phyloP scores from a whole-genome alignment of 2,113 vertebrate genomes.

The Melanerpes formicivorus region DNA sequence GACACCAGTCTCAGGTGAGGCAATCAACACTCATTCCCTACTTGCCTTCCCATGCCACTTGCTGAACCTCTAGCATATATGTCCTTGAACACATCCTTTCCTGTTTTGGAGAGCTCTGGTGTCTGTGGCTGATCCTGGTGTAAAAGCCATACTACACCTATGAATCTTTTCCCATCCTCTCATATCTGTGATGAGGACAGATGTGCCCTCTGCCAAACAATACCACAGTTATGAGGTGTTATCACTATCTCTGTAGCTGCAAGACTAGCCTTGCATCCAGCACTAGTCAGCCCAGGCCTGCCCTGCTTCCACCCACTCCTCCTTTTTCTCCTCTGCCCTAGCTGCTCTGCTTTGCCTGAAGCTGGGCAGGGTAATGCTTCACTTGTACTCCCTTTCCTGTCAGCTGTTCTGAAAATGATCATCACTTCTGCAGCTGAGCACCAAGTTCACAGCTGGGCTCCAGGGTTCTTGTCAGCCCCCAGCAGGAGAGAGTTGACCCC shows the following conservation, averaged over 20 bases:
- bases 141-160: neutral
- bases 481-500: neutral
- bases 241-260: neutral
- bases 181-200: neutral
- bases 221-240: neutral
- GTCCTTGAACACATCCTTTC: neutral
- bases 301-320: neutral
- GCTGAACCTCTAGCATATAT: neutral
- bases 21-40: neutral
- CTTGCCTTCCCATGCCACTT: neutral
- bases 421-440: neutral
- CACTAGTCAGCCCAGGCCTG: neutral
- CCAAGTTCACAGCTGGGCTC: neutral
- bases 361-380: neutral
- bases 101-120: neutral
- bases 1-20: accelerated
- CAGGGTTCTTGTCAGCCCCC: accelerated
- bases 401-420: neutral
- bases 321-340: neutral
- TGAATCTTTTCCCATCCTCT: neutral
- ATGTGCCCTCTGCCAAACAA: accelerated
- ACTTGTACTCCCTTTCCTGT: neutral
- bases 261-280: neutral
- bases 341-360: neutral
- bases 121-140: neutral